Percentiles rank a stretch among this genome's conserved stretches.
Conservation (phyloP, 2,113 vertebrate species). For the Conger conger region DNA sequence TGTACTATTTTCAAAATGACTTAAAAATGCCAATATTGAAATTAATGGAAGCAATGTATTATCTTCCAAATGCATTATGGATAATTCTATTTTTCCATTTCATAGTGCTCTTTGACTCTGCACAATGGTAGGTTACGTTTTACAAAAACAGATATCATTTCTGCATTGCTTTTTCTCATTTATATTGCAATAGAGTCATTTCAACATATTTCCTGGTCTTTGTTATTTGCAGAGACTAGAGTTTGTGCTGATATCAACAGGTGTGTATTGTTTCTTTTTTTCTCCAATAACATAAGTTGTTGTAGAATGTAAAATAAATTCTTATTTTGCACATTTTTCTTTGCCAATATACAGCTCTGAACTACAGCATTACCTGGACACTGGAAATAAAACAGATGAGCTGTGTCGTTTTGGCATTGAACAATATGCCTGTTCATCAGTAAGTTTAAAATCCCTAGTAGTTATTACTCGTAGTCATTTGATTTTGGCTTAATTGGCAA, state of each 20-base stretch:
- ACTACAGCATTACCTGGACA: slow-evolving; percentile 7
- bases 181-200: background rate
- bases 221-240: background rate
- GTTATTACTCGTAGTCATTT: background rate
- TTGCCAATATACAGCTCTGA: background rate
- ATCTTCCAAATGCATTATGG: background rate
- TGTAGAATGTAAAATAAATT: background rate
- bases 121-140: slow-evolving; percentile 9
- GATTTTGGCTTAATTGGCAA: background rate
- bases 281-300: too few relatives aligned
- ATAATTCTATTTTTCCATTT: background rate
- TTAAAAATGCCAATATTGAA: background rate
- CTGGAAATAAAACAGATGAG: background rate
- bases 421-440: slow-evolving; percentile 25
- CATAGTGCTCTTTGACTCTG: slow-evolving; percentile 4
- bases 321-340: background rate
- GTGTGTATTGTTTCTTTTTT: background rate
- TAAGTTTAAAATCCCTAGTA: background rate
- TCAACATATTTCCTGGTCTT: background rate
- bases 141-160: background rate
- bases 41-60: background rate
- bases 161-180: background rate
- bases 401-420: slow-evolving; percentile 17
- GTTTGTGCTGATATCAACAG: background rate
- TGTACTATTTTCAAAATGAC: too few relatives aligned